A percentile compares a stretch with the other conserved stretches of the same genome.
These are phyloP conservation scores for Tortrix viridana DNA, from an alignment of 2,888 invertebrate genomes.

Conservation along the genomic window DNA sequence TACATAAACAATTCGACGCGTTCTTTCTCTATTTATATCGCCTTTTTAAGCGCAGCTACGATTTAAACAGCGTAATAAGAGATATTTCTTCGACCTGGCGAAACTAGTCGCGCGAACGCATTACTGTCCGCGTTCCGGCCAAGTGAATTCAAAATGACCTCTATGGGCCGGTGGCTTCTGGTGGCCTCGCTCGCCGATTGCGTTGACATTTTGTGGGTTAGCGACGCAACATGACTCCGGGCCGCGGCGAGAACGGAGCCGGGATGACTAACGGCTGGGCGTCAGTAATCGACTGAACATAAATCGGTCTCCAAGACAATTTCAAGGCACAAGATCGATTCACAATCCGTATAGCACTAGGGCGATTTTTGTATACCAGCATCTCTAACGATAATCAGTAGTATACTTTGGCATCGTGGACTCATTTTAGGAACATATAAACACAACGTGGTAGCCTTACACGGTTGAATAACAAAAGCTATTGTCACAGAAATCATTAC, in stretches of 20 bases:
- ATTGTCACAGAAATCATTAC: slow-evolving; percentile 67
- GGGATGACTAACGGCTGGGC: slow-evolving; percentile 78
- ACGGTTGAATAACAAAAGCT: slow-evolving; percentile 60
- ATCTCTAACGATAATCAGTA: slow-evolving; percentile 70
- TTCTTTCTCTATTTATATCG: slow-evolving; percentile 61
- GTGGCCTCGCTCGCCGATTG: slow-evolving; percentile 79
- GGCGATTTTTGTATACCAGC: slow-evolving; percentile 81
- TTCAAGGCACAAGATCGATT: slow-evolving; percentile 76
- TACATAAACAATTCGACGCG: slow-evolving; percentile 64
- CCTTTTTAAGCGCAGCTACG: slow-evolving; percentile 63
- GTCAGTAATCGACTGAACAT: slow-evolving; percentile 70
- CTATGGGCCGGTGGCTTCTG: slow-evolving; percentile 82
- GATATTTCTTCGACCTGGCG: slow-evolving; percentile 83
- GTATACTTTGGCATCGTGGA: slow-evolving; percentile 66
- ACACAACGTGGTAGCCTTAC: slow-evolving; percentile 50
- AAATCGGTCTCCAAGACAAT: slow-evolving; percentile 66
- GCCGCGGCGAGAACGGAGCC: slow-evolving; percentile 70
- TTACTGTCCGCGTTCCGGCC: slow-evolving; percentile 81
- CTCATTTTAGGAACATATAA: slow-evolving; percentile 57
- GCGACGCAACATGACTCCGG: slow-evolving; percentile 74
- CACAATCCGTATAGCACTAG: slow-evolving; percentile 72
- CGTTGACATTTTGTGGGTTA: slow-evolving; percentile 82
- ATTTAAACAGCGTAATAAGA: slow-evolving; percentile 71
- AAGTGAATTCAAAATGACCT: slow-evolving; percentile 84
- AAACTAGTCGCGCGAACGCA: slow-evolving; percentile 83